Evolutionary conservation across 1,140 invertebrate species (phyloP), one percentile per base, ranked within the genome.

Genomic region (Octopus bimaculoides): DNA sequence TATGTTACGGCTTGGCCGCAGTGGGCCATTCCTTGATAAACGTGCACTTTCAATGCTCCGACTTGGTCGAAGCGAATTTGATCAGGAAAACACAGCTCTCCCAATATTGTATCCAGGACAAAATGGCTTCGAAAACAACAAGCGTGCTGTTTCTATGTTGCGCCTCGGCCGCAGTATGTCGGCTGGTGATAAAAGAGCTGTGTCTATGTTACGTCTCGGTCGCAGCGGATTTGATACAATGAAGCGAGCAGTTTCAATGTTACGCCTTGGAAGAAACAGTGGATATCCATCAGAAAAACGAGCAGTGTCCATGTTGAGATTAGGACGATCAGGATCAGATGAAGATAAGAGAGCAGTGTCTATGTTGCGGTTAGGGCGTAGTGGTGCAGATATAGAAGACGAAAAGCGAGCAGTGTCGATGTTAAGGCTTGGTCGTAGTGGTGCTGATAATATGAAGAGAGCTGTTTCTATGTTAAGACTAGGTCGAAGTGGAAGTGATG

Each of bases 211-310:
- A 71, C 66, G 66, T 71, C 66, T 71, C 66, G 66, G 66, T 12
- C 66, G 66, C 14, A 71, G 66, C 26, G 66, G 14, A 9, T 71
- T 14, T 5, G 66, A 71, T 14, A 5, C 7, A 20, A 5, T 6
- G 17, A 71, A 71, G 14, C 66, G 66, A 71, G 66, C 66, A 10
- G 66, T 71, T 71, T 71, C 66, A 6, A 71, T 71, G 66, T 71
- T 71, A 71, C 66, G 66, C 5, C 14, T 71, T 9, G 66, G 66
- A 71, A 8, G 66, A 5, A 71, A 20, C 14, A 20, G 14, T 10
- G 6, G 5, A 8, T 6, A 71, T 10, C 5, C 8, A 9, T 14
- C 17, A 6, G 66, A 9, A 12, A 71, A 71, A 71, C 66, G 66
- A 17, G 66, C 66, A 12, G 66, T 71, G 17, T 71, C 66, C 8